Conservation (phyloP, 2,888 invertebrate species). For the Diaperis boleti region DNA sequence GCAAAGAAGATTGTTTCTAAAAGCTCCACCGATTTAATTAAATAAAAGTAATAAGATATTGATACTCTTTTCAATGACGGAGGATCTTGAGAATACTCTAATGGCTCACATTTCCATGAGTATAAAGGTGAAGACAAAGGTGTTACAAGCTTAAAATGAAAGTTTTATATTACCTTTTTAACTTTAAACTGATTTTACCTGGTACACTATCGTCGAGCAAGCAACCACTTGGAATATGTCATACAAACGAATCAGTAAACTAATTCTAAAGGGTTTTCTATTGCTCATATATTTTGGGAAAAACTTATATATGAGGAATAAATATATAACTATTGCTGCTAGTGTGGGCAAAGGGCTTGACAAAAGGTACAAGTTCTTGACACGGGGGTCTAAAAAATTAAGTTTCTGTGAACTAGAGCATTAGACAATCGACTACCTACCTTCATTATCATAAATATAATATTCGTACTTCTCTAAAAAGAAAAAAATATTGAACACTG, state of each 20-base stretch:
- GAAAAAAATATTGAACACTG: not conserved
- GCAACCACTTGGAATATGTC: constrained; percentile 82
- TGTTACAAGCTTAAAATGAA: constrained; percentile 3
- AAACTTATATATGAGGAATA: constrained; percentile 67
- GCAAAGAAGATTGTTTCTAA: constrained; percentile 71
- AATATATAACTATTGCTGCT: constrained; percentile 66
- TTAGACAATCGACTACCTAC: not conserved
- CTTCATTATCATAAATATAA: constrained; percentile 5
- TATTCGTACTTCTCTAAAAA: constrained; percentile 11
- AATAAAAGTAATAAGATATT: constrained; percentile 71
- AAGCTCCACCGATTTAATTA: constrained; percentile 74
- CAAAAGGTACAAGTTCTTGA: constrained; percentile 70
- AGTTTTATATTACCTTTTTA: not conserved
- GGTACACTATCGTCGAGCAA: constrained; percentile 71
- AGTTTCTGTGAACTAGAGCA: not conserved
- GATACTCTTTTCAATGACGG: constrained; percentile 70
- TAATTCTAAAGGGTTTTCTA: constrained; percentile 75
- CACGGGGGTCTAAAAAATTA: constrained; percentile 64
- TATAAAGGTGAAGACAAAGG: constrained; percentile 48
- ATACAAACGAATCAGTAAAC: constrained; percentile 77
- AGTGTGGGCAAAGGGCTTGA: constrained; percentile 67
- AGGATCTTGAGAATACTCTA: constrained; percentile 76
- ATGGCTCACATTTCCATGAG: constrained; percentile 71
- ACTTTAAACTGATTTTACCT: not conserved
- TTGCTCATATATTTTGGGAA: constrained; percentile 77